A percentile compares a stretch with the other conserved stretches of the same genome.
phyloP scores from a whole-genome alignment of 92 coral and sea anemone species.

The Nematostella vectensis region DNA sequence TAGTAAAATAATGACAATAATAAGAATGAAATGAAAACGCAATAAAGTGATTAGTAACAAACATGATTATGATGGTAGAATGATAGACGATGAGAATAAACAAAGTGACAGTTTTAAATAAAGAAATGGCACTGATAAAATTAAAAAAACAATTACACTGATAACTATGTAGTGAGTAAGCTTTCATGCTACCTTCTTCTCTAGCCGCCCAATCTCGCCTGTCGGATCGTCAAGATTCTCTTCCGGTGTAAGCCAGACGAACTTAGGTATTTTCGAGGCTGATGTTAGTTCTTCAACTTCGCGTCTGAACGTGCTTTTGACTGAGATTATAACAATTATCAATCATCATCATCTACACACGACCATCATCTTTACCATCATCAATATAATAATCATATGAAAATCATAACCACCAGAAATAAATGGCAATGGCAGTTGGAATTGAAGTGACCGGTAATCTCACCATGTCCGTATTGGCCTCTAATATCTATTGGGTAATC shows the following conservation, averaged over 20 bases:
- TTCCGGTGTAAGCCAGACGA: slow-evolving; percentile 73
- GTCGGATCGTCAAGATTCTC: slow-evolving; percentile 87
- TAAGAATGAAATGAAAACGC: too few species aligned
- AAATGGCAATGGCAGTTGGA: not conserved
- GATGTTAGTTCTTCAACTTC: slow-evolving; percentile 54
- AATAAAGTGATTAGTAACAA: too few species aligned
- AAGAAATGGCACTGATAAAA: too few species aligned
- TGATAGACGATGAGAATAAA: too few species aligned
- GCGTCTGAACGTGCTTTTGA: slow-evolving; percentile 53
- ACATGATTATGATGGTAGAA: not conserved
- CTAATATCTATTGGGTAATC: too few species aligned
- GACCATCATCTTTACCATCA: too few species aligned
- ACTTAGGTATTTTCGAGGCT: slow-evolving; percentile 46
- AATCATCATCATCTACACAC: not conserved
- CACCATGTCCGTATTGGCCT: too few species aligned
- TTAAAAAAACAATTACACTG: too few species aligned
- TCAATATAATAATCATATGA: too few species aligned
- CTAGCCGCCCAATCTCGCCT: slow-evolving; percentile 74
- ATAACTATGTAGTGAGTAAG: too few species aligned
- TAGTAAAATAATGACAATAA: slow-evolving; percentile 2
- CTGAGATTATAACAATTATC: slow-evolving; percentile 14
- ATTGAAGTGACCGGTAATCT: too few species aligned
- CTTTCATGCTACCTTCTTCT: slow-evolving; percentile 66
- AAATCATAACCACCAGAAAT: not conserved
- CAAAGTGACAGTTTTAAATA: too few species aligned